Base-by-base conservation (phyloP, 2,113 vertebrate species). In the Tragelaphus imberbis region DNA sequence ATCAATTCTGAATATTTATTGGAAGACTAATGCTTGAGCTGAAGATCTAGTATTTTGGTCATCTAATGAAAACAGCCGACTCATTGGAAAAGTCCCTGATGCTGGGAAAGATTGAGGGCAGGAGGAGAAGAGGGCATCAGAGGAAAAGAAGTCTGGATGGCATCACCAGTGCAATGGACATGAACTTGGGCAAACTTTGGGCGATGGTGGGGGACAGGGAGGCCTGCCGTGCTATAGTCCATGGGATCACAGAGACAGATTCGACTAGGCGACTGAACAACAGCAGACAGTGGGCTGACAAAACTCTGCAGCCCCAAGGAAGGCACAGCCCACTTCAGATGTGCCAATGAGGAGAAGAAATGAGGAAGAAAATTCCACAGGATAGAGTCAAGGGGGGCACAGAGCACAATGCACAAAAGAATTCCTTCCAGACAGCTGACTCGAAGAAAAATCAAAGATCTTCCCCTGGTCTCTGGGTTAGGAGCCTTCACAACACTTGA, bases 311-410 rank as follows among this genome's bases (percentile, higher is more conserved):
- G 51, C 61, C 51, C 40, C 30, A 44, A 93, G 77, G 36, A 84
- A 95, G 68, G 15, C 25, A 12, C 15, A 77, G 23, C 63, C 3
- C 71, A 80, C 51, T 88, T 82, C 51, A 80, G 65, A n/a, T 71
- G 13, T 44, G 79, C 10, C 36, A 71, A 68, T 21, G 49, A 86
- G 16, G 36, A 77, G 5, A n/a, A 23, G 30, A 10, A 28, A 53
- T 86, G 36, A 79, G 51, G 44, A 90, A 44, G 30, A 36, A 14
- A 0, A 16, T 40, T n/a, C 1, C 9, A 10, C 28, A 58, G 16
- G 4, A 17, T 40, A n/a, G 33, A 81, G 63, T 49, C 0, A 1
- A 28, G 3, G 2, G 44, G 17, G 7, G 6, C 13, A 1, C 12
- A 36, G 59, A 89, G 7, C 53, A 44, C 30, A 49, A 36, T 56